phyloP scores from a whole-genome alignment of 2,888 invertebrate genomes.

The Eledona agricola region DNA sequence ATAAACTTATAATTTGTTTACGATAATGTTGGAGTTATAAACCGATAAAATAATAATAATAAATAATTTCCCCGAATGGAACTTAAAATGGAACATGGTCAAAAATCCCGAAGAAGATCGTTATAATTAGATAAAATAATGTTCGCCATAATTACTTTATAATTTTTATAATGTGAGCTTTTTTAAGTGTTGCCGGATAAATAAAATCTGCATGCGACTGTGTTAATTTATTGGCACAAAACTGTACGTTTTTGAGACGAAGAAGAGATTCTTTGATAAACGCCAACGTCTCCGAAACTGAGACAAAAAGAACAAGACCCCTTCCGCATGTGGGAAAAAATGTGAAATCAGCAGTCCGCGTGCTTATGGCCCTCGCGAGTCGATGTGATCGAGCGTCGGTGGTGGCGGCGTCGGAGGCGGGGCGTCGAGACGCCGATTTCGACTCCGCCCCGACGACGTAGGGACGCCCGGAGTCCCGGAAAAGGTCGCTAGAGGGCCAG shows the following conservation, averaged over 20 bases:
- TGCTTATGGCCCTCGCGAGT: conserved; percentile 27
- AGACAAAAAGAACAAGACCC: conserved; percentile 15
- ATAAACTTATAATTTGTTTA: too few species aligned
- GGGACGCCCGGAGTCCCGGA: conserved; percentile 49
- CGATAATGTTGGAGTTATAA: too few species aligned
- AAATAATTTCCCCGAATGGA: too few species aligned
- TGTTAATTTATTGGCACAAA: too few species aligned
- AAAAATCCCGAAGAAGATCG: too few species aligned
- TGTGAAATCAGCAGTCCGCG: conserved; percentile 31
- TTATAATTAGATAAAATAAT: too few species aligned
- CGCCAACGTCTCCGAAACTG: conserved; percentile 1
- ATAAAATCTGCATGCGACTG: conserved; percentile 3
- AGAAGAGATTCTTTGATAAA: conserved; percentile 7
- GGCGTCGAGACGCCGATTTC: conserved; percentile 43
- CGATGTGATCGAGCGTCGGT: conserved; percentile 33
- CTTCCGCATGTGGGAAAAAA: conserved; percentile 30
- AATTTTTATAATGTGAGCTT: too few species aligned
- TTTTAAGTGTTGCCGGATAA: too few species aligned
- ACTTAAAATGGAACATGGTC: too few species aligned
- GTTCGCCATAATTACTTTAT: too few species aligned
- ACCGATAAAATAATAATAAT: too few species aligned
- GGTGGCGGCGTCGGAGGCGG: conserved; percentile 36
- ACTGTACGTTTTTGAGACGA: too few species aligned
- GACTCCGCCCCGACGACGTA: conserved; percentile 33
- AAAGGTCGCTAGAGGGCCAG: conserved; percentile 56